Base-by-base conservation (phyloP, 1,140 invertebrate genomes). In the Kradibia gibbosae region DNA sequence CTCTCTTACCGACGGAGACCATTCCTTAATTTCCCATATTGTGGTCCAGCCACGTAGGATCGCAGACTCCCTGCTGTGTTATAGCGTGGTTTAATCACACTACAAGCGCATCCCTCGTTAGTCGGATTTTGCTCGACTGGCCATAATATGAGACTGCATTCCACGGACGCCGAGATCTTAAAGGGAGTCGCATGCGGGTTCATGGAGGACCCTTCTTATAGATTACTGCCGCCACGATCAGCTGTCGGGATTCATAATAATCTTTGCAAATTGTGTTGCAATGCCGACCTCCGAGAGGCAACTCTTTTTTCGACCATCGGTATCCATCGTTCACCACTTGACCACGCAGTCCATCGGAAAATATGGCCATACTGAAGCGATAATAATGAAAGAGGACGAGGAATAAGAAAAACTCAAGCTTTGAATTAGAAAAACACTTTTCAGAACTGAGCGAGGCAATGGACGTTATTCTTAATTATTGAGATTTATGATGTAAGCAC, bases 91-190 rank as follows among this genome's bases (percentile, higher is more conserved):
- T 88, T 88, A 88, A 89, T 89, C 87, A 87, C 88, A 86, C 86
- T 88, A 88, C 87, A 85, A 87, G 87, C 85, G 85, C 86, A 88
- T 88, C 86, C 87, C 88, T 89, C 88, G 88, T 89, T 89, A 89
- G 88, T 88, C 85, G 87, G 85, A 88, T 88, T 87, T 87, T 86
- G 86, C 85, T 84, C 85, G 86, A 88, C 86, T 42, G 78, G n/a
- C 87, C 80, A 87, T 89, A 88, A 89, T 86, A 86, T 84, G 84
- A 84, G 85, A 86, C 85, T 87, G 87, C 88, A 89, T 89, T 89
- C 88, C 72, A 83, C 78, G 70, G 72, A 80, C 78, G 39, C 70
- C 22, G 42, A 48, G 70, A 86, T 83, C 36, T 36, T 0, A 36
- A 31, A 62, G n/a, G 25, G 50, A 74, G 42, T 8, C 42, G 42